phyloP scores from a whole-genome alignment of 2,888 invertebrate genomes.

The Habrosyne pyritoides region DNA sequence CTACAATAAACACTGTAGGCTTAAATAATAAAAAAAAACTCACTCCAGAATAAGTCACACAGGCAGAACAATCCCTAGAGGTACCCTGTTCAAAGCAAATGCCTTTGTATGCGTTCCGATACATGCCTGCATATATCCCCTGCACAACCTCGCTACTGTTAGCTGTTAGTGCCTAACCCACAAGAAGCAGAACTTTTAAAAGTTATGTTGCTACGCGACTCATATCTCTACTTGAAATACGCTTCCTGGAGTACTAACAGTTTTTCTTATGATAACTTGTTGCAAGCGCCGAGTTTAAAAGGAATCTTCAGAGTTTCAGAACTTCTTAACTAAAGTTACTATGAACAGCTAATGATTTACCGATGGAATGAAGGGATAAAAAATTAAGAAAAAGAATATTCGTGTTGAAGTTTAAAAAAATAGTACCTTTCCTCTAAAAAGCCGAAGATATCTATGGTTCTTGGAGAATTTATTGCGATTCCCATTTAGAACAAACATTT shows the following conservation, averaged over 20 bases:
- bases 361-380: too few relatives aligned
- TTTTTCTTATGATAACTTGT: too few relatives aligned
- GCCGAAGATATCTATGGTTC: too few relatives aligned
- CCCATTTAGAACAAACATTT: too few relatives aligned
- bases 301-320: too few relatives aligned
- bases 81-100: neutral
- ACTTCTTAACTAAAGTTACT: too few relatives aligned
- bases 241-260: neutral
- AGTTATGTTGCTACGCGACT: neutral
- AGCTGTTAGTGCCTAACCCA: neutral
- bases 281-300: too few relatives aligned
- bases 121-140: neutral
- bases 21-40: neutral
- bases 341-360: too few relatives aligned
- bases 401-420: too few relatives aligned
- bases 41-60: neutral
- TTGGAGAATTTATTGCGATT: too few relatives aligned
- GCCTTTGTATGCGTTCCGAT: neutral
- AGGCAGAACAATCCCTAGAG: neutral
- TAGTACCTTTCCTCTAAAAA: too few relatives aligned
- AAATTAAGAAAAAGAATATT: too few relatives aligned
- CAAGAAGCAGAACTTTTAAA: neutral
- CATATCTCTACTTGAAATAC: neutral
- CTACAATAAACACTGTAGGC: neutral
- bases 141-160: neutral